Conservation (phyloP, 2,797 vertebrate genomes). For the Anas bahamensis region DNA sequence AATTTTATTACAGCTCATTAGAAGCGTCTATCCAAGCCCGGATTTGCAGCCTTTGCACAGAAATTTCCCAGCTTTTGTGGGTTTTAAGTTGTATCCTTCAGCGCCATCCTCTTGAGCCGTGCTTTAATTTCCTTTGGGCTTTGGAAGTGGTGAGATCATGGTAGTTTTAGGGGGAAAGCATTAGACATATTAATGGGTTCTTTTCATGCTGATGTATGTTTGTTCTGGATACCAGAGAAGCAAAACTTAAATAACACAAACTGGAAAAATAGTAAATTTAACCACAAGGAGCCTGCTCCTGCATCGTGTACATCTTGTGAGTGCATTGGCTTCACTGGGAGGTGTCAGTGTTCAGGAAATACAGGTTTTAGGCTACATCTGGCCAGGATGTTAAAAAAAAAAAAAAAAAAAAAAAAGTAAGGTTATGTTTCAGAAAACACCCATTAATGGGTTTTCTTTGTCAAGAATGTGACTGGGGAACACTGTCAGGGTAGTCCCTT, state of each 20-base stretch:
- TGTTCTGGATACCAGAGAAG: neutral
- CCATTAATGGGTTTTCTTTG: neutral
- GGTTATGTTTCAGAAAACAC: neutral
- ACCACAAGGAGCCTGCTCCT: neutral
- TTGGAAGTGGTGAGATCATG: constrained; percentile 59
- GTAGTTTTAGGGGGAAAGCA: constrained; percentile 48
- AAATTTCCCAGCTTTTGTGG: constrained; percentile 62
- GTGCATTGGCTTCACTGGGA: neutral
- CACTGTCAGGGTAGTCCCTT: neutral
- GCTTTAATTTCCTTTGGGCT: constrained; percentile 64
- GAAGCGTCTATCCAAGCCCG: constrained; percentile 22
- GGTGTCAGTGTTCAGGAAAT: neutral
- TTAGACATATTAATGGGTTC: neutral
- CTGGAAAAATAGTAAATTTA: neutral
- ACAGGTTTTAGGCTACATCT: neutral
- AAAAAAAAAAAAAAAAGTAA: neutral
- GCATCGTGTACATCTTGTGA: neutral
- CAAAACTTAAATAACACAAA: constrained; percentile 20
- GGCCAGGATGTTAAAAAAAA: neutral
- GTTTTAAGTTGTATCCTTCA: constrained; percentile 55
- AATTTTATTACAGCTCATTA: constrained; percentile 33
- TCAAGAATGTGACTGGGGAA: neutral
- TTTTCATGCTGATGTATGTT: neutral
- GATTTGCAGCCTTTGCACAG: constrained; percentile 37
- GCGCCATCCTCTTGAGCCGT: neutral